phyloP scores from a whole-genome alignment of 2,113 vertebrate genomes.

The Ctenodactylus gundi region DNA sequence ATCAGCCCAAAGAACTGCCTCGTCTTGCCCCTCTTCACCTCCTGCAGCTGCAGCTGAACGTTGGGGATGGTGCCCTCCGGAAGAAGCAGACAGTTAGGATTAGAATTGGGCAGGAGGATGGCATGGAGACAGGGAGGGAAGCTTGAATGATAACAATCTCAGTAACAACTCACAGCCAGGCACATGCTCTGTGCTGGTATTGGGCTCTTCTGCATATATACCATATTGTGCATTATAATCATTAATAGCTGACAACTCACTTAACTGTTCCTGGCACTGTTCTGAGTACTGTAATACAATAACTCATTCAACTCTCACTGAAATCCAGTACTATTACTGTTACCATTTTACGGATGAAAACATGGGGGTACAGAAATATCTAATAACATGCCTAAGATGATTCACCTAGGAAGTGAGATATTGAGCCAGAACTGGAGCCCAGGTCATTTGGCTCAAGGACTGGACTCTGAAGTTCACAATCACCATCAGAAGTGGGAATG shows the following conservation, averaged over 20 bases:
- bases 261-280: not conserved
- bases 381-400: not conserved
- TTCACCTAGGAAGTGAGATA: not conserved
- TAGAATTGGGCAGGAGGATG: not conserved
- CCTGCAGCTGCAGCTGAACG: conserved; percentile 55
- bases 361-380: not conserved
- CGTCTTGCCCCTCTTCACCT: conserved; percentile 86
- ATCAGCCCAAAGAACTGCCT: conserved; percentile 91
- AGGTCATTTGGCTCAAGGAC: not conserved
- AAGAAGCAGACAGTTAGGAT: conserved; percentile 1
- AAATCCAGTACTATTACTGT: not conserved
- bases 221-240: not conserved
- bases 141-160: not conserved
- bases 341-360: not conserved
- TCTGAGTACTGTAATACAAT: not conserved
- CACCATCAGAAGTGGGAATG: not conserved
- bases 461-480: not conserved
- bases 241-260: not conserved
- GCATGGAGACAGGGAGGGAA: not conserved
- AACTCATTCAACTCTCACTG: not conserved
- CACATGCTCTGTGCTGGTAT: not conserved
- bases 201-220: not conserved
- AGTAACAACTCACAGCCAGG: not conserved
- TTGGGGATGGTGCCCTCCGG: conserved; percentile 19
- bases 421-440: not conserved